Base-by-base conservation (phyloP, 1,140 invertebrate genomes). In the Leptopilina boulardi region DNA sequence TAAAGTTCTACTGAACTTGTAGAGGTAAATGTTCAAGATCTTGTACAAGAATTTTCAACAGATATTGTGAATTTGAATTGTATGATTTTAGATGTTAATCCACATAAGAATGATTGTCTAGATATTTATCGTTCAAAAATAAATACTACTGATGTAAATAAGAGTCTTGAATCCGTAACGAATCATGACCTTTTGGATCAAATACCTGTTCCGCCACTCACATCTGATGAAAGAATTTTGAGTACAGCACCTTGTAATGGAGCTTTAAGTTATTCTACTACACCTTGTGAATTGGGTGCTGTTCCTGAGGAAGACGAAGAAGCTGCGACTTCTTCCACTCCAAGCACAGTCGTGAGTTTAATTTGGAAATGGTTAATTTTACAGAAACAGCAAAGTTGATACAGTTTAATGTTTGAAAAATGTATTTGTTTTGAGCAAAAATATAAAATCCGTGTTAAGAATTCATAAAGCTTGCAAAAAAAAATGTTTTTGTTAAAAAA, bases 231-330 rank as follows among this genome's bases (percentile, higher is more conserved):
- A 34, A 82, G 84, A 76, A 83, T 88, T 23, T 70, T 85, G 15
- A 87, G 80, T 38, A 76, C 83, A 3, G 78, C 84, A 6, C 75
- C 78, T 44, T 87, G 87, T 41, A 88, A 87, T 70, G 81, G 77
- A 19, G 82, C 83, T 23, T 77, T 86, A 1, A 77, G 85, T 15
- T 86, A 87, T 47, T 79, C 82, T 0, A 82, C 83, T 8, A 73
- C 86, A 4, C 88, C 85, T 79, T 90, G 82, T 83, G 89, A 81
- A 86, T 88, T 89, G 73, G 92, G 82, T 21, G 92, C 94, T 1
- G 94, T 95, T 70, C 93, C 93, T 5, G 94, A 95, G 83, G 94
- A 95, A 84, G 93, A 94, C 73, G 92, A 93, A 81, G 88, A 92
- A 44, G 90, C 88, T 82, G 91, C 87, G 71, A 91, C 89, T 82